These are phyloP conservation scores for Takifugu rubripes DNA, from an alignment of 2,797 vertebrate species.

Conservation along the genomic window DNA sequence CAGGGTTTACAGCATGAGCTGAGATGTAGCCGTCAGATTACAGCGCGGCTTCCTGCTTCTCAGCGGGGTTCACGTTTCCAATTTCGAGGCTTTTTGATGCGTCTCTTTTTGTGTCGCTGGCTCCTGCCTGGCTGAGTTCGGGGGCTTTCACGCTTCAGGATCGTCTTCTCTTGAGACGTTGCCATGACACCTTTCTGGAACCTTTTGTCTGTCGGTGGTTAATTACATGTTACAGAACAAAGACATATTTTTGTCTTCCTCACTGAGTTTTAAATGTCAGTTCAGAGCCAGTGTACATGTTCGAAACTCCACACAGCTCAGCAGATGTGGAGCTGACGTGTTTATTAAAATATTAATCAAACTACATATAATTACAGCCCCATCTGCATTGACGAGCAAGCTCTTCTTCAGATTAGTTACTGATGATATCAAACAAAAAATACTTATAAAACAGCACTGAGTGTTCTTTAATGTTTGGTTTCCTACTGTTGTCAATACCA, in stretches of 20 bases:
- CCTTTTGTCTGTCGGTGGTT: constrained; percentile 62
- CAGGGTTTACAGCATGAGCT: constrained; percentile 31
- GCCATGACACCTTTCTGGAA: constrained; percentile 74
- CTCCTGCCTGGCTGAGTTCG: constrained; percentile 57
- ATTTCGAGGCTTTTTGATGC: constrained; percentile 66
- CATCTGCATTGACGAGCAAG: too few relatives aligned
- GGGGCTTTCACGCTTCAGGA: constrained; percentile 52
- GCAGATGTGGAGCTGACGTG: too few relatives aligned
- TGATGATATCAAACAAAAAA: too few relatives aligned
- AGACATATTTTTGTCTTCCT: constrained; percentile 27
- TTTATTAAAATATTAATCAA: too few relatives aligned
- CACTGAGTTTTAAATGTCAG: constrained; percentile 42
- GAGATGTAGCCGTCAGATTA: constrained; percentile 57
- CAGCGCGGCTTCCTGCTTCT: constrained; percentile 50
- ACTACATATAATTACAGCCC: too few relatives aligned
- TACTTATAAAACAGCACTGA: too few relatives aligned
- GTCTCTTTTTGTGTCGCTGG: constrained; percentile 57
- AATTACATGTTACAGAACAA: constrained; percentile 50
- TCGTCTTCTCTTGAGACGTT: constrained; percentile 68
- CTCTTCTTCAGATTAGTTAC: too few relatives aligned
- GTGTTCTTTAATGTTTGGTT: too few relatives aligned
- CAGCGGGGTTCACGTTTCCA: constrained; percentile 60
- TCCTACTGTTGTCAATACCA: too few relatives aligned
- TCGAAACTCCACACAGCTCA: too few relatives aligned
- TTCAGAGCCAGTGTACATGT: background rate